phyloP scores from a whole-genome alignment of 2,113 vertebrate genomes.

The Zapus hudsonius region DNA sequence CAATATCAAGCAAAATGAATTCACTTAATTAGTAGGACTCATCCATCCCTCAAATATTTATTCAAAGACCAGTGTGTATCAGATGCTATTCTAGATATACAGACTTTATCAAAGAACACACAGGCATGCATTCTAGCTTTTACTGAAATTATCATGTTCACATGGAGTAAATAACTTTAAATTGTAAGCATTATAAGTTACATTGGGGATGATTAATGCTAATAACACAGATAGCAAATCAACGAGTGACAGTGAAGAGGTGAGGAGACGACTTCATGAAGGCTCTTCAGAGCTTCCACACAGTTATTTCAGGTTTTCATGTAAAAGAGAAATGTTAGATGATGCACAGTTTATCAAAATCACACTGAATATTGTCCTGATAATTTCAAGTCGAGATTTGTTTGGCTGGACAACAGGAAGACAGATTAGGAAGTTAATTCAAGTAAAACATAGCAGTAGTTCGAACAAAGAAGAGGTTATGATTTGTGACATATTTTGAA shows the following conservation, averaged over 20 bases:
- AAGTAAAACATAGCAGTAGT: neutral
- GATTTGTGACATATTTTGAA: neutral
- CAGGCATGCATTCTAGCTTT: neutral
- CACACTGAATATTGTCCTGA: neutral
- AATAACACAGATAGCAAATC: neutral
- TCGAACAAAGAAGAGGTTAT: neutral
- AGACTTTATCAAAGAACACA: neutral
- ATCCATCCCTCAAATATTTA: neutral
- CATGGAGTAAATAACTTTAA: neutral
- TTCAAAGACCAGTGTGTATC: neutral
- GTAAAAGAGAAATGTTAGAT: neutral
- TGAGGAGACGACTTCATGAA: neutral
- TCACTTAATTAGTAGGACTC: neutral
- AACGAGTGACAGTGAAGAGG: neutral
- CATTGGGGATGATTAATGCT: neutral
- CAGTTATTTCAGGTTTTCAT: neutral
- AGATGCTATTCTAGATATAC: neutral
- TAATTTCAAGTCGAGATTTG: neutral
- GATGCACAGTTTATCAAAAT: neutral
- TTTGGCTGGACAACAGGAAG: neutral
- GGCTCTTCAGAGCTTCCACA: neutral
- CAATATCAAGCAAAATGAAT: neutral
- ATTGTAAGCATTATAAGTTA: neutral
- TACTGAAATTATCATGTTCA: neutral
- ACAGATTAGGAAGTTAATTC: neutral